phyloP scores from a whole-genome alignment of 2,888 invertebrate species.

The Hipparchia sbordonii region DNA sequence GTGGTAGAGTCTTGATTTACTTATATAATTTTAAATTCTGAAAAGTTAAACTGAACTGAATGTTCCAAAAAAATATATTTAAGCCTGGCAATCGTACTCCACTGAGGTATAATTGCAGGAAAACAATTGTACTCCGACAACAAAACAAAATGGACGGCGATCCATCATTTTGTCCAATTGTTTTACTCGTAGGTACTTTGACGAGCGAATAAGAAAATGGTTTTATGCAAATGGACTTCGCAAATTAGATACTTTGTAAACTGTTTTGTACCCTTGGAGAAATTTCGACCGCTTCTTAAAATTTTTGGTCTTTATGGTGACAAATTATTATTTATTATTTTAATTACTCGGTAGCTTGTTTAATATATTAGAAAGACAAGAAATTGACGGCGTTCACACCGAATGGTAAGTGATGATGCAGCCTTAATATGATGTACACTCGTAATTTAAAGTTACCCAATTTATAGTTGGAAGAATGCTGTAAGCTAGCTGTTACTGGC shows the following conservation, averaged over 20 bases:
- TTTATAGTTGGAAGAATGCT: too few relatives aligned
- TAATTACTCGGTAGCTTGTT: too few relatives aligned
- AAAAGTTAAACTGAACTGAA: neutral
- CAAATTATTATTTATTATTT: too few relatives aligned
- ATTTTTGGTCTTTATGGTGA: neutral
- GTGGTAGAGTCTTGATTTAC: too few relatives aligned
- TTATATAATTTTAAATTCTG: neutral
- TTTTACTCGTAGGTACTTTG: slow-evolving; percentile 32
- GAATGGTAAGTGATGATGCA: too few relatives aligned
- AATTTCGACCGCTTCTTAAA: slow-evolving; percentile 1
- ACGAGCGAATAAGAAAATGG: slow-evolving; percentile 30
- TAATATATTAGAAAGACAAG: too few relatives aligned
- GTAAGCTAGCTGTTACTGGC: too few relatives aligned
- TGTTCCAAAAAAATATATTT: slow-evolving; percentile 3
- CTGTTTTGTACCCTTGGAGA: slow-evolving; percentile 15
- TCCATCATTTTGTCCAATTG: slow-evolving; percentile 51
- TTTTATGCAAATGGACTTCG: slow-evolving; percentile 47
- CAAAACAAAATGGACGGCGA: slow-evolving; percentile 43
- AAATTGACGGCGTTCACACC: too few relatives aligned
- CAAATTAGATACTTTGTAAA: slow-evolving; percentile 20
- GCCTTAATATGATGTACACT: too few relatives aligned
- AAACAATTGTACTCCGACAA: slow-evolving; percentile 35
- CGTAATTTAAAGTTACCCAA: too few relatives aligned
- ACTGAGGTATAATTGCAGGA: slow-evolving; percentile 33
- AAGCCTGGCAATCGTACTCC: slow-evolving; percentile 8